A percentile compares a stretch with the other conserved stretches of the same genome.
Evolutionary conservation across 2,888 invertebrate species (phyloP).

Genomic region (Cataglyphis altisquamis): DNA sequence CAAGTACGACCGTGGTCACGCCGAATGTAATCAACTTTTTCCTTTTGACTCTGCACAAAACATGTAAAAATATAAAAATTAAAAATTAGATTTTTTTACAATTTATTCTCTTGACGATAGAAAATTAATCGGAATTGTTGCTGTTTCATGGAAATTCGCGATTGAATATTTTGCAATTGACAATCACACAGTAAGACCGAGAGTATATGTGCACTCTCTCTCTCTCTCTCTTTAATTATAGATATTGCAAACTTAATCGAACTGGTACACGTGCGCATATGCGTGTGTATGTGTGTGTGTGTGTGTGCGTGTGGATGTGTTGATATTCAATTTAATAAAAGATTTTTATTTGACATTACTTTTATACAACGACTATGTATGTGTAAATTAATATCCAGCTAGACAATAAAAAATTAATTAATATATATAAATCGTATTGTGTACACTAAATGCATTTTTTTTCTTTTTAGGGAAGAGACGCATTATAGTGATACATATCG

Average conservation of each 20-base stretch:
- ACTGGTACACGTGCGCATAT: not conserved
- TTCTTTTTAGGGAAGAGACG: not conserved
- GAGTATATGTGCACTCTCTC: not conserved
- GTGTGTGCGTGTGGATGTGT: not conserved
- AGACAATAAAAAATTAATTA: not conserved
- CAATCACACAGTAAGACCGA: not conserved
- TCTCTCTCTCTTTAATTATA: not conserved
- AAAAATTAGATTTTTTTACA: not conserved
- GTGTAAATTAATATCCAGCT: not conserved
- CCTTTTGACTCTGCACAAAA: slow-evolving; percentile 57
- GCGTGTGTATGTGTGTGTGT: not conserved
- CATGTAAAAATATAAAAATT: slow-evolving; percentile 6
- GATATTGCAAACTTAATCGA: slow-evolving; percentile 6
- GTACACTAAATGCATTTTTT: not conserved
- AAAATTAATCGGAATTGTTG: not conserved
- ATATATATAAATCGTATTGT: slow-evolving; percentile 8
- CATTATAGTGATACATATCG: not conserved
- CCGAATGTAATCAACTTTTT: slow-evolving; percentile 61
- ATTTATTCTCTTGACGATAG: not conserved
- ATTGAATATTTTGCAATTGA: not conserved
- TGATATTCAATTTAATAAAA: not conserved
- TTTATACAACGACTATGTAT: not conserved
- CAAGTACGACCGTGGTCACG: slow-evolving; percentile 47
- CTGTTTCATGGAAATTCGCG: not conserved
- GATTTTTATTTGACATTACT: not conserved